A percentile compares a stretch with the other conserved stretches of the same genome.
Evolutionary conservation across 2,113 vertebrate species (phyloP).

Genomic region (Nannospalax galili): DNA sequence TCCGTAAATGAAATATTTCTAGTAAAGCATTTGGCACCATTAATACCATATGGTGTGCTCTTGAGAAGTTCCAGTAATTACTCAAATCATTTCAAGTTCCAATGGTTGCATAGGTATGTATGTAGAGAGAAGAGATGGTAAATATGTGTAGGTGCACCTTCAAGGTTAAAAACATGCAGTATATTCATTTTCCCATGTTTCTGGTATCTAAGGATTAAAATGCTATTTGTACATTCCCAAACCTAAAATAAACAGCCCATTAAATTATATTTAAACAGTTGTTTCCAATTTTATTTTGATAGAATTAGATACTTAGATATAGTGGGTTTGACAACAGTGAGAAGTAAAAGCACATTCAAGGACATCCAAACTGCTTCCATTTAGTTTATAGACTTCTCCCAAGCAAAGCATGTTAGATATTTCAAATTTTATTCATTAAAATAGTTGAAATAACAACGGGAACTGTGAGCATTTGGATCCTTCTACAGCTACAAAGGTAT

Average conservation of each 20-base stretch:
- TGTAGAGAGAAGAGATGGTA: background rate
- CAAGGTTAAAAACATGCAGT: background rate
- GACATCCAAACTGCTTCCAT: background rate
- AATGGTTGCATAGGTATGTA: background rate
- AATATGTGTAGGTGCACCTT: background rate
- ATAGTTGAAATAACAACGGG: background rate
- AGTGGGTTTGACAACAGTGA: background rate
- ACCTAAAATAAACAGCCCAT: background rate
- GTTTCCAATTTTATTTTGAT: background rate
- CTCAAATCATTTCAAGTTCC: background rate
- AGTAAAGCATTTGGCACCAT: background rate
- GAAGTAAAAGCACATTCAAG: background rate
- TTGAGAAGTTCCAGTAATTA: background rate
- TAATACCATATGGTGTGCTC: background rate
- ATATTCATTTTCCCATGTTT: background rate
- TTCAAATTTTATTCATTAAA: background rate
- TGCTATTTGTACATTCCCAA: background rate
- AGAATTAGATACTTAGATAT: background rate
- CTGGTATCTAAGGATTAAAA: constrained; percentile 10
- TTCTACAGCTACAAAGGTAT: background rate
- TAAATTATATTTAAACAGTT: background rate
- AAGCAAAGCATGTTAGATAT: background rate
- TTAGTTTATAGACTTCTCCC: background rate
- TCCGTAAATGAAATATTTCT: constrained; percentile 16
- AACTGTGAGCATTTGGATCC: background rate